Evolutionary conservation across 2,113 vertebrate genomes (phyloP).

Genomic region (Paramisgurnus dabryanus): DNA sequence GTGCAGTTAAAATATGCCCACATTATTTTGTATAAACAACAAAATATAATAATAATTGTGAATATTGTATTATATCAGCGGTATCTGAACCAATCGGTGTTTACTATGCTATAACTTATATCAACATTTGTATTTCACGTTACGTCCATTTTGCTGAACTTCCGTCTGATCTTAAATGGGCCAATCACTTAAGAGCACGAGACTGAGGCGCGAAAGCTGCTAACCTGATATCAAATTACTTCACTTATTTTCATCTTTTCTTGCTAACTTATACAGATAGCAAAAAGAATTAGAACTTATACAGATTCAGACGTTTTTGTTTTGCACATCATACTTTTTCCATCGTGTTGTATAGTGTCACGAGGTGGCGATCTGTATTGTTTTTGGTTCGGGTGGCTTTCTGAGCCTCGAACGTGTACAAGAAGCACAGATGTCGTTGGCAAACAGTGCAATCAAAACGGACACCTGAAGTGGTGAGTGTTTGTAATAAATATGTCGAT

Average conservation of each 20-base stretch:
- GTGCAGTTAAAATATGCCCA: neutral
- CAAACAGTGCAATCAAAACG: neutral
- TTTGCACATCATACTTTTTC: neutral
- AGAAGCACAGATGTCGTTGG: conserved; percentile 5
- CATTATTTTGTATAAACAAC: too few species aligned
- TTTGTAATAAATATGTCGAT: neutral
- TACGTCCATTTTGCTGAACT: neutral
- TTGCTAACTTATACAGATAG: neutral
- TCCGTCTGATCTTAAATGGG: conserved; percentile 10
- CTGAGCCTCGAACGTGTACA: neutral
- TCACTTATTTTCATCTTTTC: neutral
- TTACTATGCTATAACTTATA: too few species aligned
- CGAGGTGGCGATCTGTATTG: neutral
- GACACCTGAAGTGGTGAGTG: conserved; percentile 1
- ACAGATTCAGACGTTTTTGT: neutral
- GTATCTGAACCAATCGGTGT: neutral
- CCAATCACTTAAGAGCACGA: conserved; percentile 13
- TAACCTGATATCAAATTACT: neutral
- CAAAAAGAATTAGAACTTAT: too few species aligned
- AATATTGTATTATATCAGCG: neutral
- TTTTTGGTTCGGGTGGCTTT: neutral
- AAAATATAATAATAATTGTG: neutral
- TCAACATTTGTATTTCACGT: neutral
- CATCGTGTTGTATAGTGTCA: neutral
- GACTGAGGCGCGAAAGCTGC: conserved; percentile 21